Evolutionary conservation across 2,113 vertebrate genomes (phyloP).

Genomic region (Phrynosoma blainvillii): DNA sequence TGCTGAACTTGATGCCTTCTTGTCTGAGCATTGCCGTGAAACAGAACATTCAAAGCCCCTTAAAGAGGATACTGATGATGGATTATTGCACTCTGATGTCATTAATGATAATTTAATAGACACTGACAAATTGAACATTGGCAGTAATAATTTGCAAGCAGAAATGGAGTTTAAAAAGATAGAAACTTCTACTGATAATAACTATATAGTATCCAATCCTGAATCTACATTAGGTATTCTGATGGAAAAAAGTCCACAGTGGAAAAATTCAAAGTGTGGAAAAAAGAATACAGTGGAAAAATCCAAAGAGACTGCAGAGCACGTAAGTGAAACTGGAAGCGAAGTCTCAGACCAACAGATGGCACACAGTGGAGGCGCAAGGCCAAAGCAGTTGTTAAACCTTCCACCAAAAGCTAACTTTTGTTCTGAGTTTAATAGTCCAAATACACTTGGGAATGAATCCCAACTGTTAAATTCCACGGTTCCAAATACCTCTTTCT

Average conservation of each 20-base stretch:
- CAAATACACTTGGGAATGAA: slow-evolving; percentile 39
- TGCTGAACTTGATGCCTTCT: slow-evolving; percentile 92
- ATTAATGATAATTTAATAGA: slow-evolving; percentile 33
- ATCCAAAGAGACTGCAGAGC: slow-evolving; percentile 18
- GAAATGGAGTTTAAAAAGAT: slow-evolving; percentile 47
- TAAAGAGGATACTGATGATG: slow-evolving; percentile 48
- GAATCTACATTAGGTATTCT: slow-evolving; percentile 41
- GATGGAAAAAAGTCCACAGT: slow-evolving; percentile 45
- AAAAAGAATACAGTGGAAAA: slow-evolving; percentile 11
- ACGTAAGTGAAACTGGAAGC: slow-evolving; percentile 26
- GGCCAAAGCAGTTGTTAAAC: slow-evolving; percentile 84
- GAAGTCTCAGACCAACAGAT: slow-evolving; percentile 58
- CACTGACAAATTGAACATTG: slow-evolving; percentile 37
- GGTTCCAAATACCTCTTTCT: slow-evolving; percentile 11
- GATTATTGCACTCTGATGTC: slow-evolving; percentile 37
- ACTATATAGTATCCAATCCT: slow-evolving; percentile 35
- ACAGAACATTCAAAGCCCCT: slow-evolving; percentile 44
- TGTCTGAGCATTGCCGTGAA: slow-evolving; percentile 79
- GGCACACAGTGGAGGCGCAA: slow-evolving; percentile 80
- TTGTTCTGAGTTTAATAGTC: slow-evolving; percentile 59
- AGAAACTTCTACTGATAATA: neutral
- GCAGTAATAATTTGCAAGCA: neutral
- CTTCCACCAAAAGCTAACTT: slow-evolving; percentile 66
- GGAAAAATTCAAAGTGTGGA: neutral
- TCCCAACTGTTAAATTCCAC: slow-evolving; percentile 46